Percentiles rank a stretch among this genome's conserved stretches.
Conservation (phyloP, 2,797 vertebrate genomes). For the Pangasius djambal region DNA sequence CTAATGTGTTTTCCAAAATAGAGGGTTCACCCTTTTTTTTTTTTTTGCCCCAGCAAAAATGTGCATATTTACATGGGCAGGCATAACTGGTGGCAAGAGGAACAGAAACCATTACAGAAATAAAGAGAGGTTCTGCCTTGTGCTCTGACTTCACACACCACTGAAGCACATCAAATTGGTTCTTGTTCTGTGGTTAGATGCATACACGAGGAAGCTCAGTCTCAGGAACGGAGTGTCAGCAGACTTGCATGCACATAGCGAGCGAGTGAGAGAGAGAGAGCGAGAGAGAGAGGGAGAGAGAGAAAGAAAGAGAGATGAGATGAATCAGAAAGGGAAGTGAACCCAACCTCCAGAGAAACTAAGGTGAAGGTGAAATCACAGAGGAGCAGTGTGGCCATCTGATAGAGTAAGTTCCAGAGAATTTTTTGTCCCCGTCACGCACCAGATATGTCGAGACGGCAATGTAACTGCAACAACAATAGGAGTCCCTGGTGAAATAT, state of each 20-base stretch:
- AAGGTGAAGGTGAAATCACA: conserved; percentile 42
- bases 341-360: conserved; percentile 28
- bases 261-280: background rate
- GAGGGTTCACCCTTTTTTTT: conserved; percentile 58
- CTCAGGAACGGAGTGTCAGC: conserved; percentile 42
- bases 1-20: conserved; percentile 68
- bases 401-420: background rate
- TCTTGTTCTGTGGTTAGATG: conserved; percentile 76
- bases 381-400: background rate
- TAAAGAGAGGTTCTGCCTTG: conserved; percentile 92
- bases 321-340: conserved; percentile 41
- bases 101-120: conserved; percentile 93
- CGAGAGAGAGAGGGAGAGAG: background rate
- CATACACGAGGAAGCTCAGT: conserved; percentile 40
- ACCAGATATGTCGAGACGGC: conserved; percentile 17
- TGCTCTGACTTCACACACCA: conserved; percentile 92
- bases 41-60: conserved; percentile 76
- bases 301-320: conserved; percentile 33
- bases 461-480: background rate
- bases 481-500: conserved; percentile 20
- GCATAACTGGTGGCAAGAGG: conserved; percentile 92
- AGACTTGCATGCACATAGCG: conserved; percentile 28
- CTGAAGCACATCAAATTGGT: conserved; percentile 98
- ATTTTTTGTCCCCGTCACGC: background rate
- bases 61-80: conserved; percentile 97